These are phyloP conservation scores for Lepidotrigona ventralis DNA, from an alignment of 1,140 invertebrate genomes.

Conservation along the genomic window DNA sequence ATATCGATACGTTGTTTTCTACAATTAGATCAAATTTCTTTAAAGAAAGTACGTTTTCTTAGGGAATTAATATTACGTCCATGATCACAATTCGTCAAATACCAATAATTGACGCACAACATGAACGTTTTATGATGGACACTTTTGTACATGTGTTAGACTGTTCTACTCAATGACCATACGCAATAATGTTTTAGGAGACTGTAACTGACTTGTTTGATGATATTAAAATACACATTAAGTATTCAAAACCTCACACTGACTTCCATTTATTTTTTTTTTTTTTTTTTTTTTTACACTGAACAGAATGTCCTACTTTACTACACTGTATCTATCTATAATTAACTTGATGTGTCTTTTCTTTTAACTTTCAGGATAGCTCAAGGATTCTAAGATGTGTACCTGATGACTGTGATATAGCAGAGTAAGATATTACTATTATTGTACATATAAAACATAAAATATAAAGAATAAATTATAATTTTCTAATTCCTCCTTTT, in stretches of 20 bases:
- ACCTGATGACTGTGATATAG: slow-evolving; percentile 79
- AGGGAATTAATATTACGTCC: slow-evolving; percentile 46
- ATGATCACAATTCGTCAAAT: slow-evolving; percentile 53
- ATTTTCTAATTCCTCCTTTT: slow-evolving; percentile 52
- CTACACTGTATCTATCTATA: neutral
- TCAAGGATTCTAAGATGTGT: slow-evolving; percentile 67
- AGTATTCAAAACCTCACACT: slow-evolving; percentile 65
- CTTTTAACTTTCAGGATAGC: slow-evolving; percentile 75
- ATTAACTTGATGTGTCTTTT: slow-evolving; percentile 42
- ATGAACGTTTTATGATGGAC: slow-evolving; percentile 69
- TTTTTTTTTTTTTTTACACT: slow-evolving; percentile 53
- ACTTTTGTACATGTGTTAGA: slow-evolving; percentile 68
- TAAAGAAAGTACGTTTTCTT: slow-evolving; percentile 40
- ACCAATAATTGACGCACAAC: slow-evolving; percentile 61
- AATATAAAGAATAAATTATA: slow-evolving; percentile 51
- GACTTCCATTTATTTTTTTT: slow-evolving; percentile 65
- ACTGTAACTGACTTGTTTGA: slow-evolving; percentile 75
- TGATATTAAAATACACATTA: slow-evolving; percentile 73
- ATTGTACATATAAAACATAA: slow-evolving; percentile 47
- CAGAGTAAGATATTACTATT: slow-evolving; percentile 54
- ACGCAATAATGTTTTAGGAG: slow-evolving; percentile 68
- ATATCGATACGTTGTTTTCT: slow-evolving; percentile 39
- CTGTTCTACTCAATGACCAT: slow-evolving; percentile 70
- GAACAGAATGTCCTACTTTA: slow-evolving; percentile 45
- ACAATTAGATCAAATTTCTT: slow-evolving; percentile 22